Base-by-base conservation (phyloP, 2,888 invertebrate species). In the Phengaris alcon region DNA sequence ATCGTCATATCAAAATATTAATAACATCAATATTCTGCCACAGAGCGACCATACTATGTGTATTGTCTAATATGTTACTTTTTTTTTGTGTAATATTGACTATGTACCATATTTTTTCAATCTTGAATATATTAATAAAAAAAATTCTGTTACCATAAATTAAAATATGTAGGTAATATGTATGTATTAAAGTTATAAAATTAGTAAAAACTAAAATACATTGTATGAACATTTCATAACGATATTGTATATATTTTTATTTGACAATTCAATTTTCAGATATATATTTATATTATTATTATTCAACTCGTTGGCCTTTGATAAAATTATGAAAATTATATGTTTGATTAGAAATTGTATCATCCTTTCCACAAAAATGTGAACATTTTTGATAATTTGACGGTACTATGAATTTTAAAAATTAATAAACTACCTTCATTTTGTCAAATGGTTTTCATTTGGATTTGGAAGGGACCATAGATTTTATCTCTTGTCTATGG, bases 261-360 rank as follows among this genome's bases (percentile, higher is more conserved):
- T 10, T 10, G 59, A 22, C 22, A 15, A 59, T 22, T 3, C 6
- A 48, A 8, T 48, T 48, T 48, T 10, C 4, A 59, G 9, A 22
- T 35, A 35, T 35, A n/a, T n/a, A 13, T 8, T 10, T 59, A 6
- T 59, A 15, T 59, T 5, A 22, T 6, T 6, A 12, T 7, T 64
- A 35, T 35, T 64, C 64, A 64, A 64, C 35, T 64, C 64, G 12
- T 64, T 64, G 64, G 13, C 64, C 35, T 35, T 12, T 64, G 10
- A 44, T 64, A 12, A 44, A 64, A 64, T 64, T 64, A 64, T 64
- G 2, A 64, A 64, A 35, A 35, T 64, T 64, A 35, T 64, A 59
- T 44, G 35, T 64, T 64, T 64, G 35, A 44, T 64, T 35, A 15
- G 35, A 64, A 35, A 64, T 35, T 64, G 35, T 35, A 64, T 64